Evolutionary conservation across 2,888 invertebrate genomes (phyloP).

Genomic region (Lasius platythorax): DNA sequence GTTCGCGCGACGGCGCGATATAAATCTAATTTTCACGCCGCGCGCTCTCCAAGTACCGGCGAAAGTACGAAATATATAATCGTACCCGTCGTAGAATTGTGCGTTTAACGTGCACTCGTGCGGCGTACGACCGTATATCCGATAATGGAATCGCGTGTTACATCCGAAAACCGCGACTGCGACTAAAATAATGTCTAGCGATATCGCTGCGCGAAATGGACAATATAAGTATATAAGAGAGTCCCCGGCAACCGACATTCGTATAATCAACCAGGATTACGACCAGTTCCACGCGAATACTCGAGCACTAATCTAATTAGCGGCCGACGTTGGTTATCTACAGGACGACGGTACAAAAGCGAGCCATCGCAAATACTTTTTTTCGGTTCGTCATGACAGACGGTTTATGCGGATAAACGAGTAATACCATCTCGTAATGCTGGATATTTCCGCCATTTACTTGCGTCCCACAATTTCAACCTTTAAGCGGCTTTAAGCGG

Average conservation of each 20-base stretch:
- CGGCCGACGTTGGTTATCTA: neutral
- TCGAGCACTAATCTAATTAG: constrained; percentile 39
- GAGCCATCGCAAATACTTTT: neutral
- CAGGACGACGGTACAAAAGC: constrained; percentile 13
- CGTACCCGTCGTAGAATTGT: neutral
- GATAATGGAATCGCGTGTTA: constrained; percentile 13
- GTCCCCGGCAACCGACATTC: neutral
- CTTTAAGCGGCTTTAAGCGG: constrained; percentile 44
- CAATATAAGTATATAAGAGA: neutral
- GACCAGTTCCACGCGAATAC: neutral
- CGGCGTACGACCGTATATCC: neutral
- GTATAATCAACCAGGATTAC: constrained; percentile 8
- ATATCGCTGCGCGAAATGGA: neutral
- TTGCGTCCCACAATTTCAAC: neutral
- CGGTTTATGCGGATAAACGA: constrained; percentile 10
- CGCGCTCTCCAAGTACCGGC: constrained; percentile 17
- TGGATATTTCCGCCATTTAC: constrained; percentile 23
- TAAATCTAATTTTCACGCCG: constrained; percentile 68
- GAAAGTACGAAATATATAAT: constrained; percentile 40
- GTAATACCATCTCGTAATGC: constrained; percentile 13
- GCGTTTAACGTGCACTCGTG: constrained; percentile 2
- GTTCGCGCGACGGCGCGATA: constrained; percentile 48
- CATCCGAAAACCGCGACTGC: neutral
- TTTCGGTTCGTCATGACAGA: neutral
- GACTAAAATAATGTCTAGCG: neutral